Conservation (phyloP, 2,888 invertebrate genomes). For the Abrostola tripartita region DNA sequence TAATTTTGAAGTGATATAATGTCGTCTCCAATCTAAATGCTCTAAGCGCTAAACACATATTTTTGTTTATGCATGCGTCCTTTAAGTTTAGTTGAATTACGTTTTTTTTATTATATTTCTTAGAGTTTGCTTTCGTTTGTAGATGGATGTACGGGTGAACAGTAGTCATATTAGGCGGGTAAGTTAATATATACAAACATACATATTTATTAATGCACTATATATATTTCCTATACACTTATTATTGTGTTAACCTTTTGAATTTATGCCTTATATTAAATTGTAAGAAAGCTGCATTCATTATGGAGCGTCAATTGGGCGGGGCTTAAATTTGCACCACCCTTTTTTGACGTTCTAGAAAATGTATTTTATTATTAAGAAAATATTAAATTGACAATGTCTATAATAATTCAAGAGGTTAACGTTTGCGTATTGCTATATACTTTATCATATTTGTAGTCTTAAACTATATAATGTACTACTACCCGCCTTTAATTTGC, state of each 20-base stretch:
- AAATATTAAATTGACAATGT: background rate
- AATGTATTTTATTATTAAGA: too few species aligned
- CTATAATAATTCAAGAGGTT: slow-evolving; percentile 30
- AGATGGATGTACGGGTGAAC: slow-evolving; percentile 89
- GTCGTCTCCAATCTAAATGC: slow-evolving; percentile 1
- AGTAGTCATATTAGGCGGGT: slow-evolving; percentile 89
- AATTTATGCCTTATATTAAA: slow-evolving; percentile 18
- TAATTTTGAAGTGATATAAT: background rate
- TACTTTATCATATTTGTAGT: slow-evolving; percentile 32
- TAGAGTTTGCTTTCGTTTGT: slow-evolving; percentile 87
- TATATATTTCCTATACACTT: slow-evolving; percentile 46
- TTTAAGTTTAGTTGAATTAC: slow-evolving; percentile 63
- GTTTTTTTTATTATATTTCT: slow-evolving; percentile 71
- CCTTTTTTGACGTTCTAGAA: too few species aligned
- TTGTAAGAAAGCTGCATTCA: background rate
- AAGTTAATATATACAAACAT: slow-evolving; percentile 78
- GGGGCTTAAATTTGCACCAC: too few species aligned
- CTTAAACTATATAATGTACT: slow-evolving; percentile 23
- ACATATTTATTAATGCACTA: slow-evolving; percentile 69
- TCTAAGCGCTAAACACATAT: slow-evolving; percentile 17
- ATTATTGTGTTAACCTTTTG: slow-evolving; percentile 51
- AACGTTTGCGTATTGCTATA: slow-evolving; percentile 38
- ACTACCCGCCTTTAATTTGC: slow-evolving; percentile 49
- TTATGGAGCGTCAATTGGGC: too few species aligned
- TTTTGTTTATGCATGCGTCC: slow-evolving; percentile 55